Evolutionary conservation across 30 jellyfish, hydroid and myxozoan genomes (phyloP).

Genomic region (Pseudorhiza aurosa): DNA sequence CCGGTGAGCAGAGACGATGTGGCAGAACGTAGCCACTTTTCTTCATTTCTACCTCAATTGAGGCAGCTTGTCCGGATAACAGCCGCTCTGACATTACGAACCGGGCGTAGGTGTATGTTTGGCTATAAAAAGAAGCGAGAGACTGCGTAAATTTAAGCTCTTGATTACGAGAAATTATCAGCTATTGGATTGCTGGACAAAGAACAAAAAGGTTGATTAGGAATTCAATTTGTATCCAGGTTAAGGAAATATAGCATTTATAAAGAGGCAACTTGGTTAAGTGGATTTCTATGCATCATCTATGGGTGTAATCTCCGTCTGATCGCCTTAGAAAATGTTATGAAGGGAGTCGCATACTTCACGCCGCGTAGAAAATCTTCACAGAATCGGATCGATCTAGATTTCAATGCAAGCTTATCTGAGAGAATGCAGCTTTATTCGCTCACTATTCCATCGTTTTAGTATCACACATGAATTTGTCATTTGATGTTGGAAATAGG

Average conservation of each 20-base stretch:
- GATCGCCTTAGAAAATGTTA: conserved; percentile 15
- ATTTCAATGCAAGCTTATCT: conserved; percentile 3
- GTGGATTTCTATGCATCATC: background rate
- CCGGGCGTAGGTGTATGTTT: no score
- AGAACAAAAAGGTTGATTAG: background rate
- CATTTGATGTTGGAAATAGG: conserved; percentile 4
- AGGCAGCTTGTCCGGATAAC: no score
- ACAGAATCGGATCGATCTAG: background rate
- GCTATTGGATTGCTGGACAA: background rate
- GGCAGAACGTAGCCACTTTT: no score
- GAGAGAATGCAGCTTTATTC: background rate
- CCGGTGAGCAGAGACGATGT: no score
- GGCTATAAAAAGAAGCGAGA: no score
- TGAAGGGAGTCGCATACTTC: conserved; percentile 4
- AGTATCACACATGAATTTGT: background rate
- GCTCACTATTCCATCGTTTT: background rate
- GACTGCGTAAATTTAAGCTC: no score
- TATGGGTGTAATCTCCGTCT: conserved; percentile 27
- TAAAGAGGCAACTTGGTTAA: background rate
- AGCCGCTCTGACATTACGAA: no score
- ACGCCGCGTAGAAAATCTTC: conserved; percentile 24
- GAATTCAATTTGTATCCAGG: background rate
- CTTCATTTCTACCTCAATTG: no score
- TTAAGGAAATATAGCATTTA: background rate
- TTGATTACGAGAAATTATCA: no score